Evolutionary conservation across 2,888 invertebrate genomes (phyloP).

Genomic region (Sabatieria punctata): DNA sequence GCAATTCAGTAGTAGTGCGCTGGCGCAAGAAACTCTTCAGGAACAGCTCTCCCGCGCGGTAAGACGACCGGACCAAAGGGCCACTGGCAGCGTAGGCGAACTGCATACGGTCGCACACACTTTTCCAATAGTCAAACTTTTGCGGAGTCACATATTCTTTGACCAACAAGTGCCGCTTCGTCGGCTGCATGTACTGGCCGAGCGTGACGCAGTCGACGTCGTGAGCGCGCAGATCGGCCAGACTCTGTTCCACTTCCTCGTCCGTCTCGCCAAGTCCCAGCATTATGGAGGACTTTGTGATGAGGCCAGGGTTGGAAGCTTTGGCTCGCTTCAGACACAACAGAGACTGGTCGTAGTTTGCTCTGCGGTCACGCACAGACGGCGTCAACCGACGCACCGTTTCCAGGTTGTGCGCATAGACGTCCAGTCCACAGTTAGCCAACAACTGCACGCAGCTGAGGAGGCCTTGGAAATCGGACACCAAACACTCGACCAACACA

Average conservation of each 20-base stretch:
- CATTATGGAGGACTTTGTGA: constrained; percentile 98
- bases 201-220: constrained; percentile 89
- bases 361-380: constrained; percentile 70
- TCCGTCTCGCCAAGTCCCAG: constrained; percentile 79
- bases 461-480: constrained; percentile 84
- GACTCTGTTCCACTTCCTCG: constrained; percentile 31
- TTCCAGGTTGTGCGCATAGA: constrained; percentile 96
- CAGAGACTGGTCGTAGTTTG: constrained; percentile 74
- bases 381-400: constrained; percentile 45
- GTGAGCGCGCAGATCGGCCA: constrained; percentile 15
- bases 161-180: constrained; percentile 67
- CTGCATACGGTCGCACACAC: constrained; percentile 59
- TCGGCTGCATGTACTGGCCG: constrained; percentile 99
- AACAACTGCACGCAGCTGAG: constrained; percentile 22
- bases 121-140: constrained; percentile 56
- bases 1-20: too few relatives aligned
- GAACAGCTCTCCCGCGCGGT: constrained; percentile 72
- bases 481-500: constrained; percentile 83
- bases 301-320: constrained; percentile 53
- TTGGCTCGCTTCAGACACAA: constrained; percentile 65
- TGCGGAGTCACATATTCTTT: constrained; percentile 85
- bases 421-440: constrained; percentile 59
- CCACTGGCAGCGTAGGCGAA: constrained; percentile 95
- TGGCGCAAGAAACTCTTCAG: constrained; percentile 22
- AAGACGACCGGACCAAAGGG: constrained; percentile 85